Evolutionary conservation across 1,140 invertebrate genomes (phyloP).

Genomic region (Habropoda laboriosa): DNA sequence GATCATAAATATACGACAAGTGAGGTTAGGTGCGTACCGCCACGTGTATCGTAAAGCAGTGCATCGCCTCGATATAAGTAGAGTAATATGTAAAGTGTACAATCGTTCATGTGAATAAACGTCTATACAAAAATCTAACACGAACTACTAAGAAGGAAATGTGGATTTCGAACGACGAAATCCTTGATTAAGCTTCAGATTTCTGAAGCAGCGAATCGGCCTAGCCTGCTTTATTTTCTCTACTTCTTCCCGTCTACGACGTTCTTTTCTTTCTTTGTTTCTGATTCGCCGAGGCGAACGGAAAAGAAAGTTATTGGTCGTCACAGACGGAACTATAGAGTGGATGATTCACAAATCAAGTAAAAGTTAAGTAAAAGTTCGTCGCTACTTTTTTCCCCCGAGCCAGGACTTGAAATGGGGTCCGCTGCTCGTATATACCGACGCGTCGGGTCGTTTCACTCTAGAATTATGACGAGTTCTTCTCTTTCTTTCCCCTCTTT

Average conservation of each 20-base stretch:
- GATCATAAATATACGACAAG: too few species aligned
- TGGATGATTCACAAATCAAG: constrained; percentile 76
- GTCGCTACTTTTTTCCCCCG: constrained; percentile 50
- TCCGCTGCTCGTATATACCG: background rate
- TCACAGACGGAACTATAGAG: constrained; percentile 37
- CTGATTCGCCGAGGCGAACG: constrained; percentile 44
- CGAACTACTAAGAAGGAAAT: constrained; percentile 21
- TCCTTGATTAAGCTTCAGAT: constrained; percentile 56
- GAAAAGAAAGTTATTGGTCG: constrained; percentile 55
- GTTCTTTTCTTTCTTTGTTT: constrained; percentile 20
- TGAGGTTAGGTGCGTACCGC: too few species aligned
- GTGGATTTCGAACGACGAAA: constrained; percentile 29
- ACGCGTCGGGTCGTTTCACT: constrained; percentile 1
- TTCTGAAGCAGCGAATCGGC: constrained; percentile 24
- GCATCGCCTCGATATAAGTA: too few species aligned
- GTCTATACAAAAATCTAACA: too few species aligned
- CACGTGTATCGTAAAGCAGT: too few species aligned
- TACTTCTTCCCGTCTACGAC: too few species aligned
- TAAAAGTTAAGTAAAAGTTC: constrained; percentile 75
- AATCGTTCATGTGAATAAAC: too few species aligned
- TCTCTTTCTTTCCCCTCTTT: background rate
- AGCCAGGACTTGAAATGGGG: constrained; percentile 16
- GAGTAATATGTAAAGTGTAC: too few species aligned
- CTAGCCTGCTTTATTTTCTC: constrained; percentile 1
- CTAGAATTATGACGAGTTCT: constrained; percentile 22